Percentiles rank a stretch among this genome's conserved stretches.
These are phyloP conservation scores for Odocoileus virginianus DNA, from an alignment of 2,113 vertebrate species.

Conservation along the genomic window DNA sequence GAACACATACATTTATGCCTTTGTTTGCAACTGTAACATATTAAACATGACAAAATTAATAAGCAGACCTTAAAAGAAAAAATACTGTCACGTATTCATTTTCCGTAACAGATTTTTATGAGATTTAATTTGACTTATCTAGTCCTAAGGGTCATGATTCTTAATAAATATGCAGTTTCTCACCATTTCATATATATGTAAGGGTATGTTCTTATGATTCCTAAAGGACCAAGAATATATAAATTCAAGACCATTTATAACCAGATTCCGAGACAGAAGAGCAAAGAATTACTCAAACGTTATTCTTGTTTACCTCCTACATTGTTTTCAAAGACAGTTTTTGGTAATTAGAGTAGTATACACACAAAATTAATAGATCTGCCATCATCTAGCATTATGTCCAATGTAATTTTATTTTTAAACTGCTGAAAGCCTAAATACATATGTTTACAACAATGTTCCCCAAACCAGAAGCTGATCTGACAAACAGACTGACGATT, in stretches of 20 bases:
- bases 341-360: conserved; percentile 15
- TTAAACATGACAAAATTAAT: conserved; percentile 79
- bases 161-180: conserved; percentile 57
- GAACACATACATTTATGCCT: conserved; percentile 77
- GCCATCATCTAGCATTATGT: neutral
- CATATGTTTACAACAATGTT: neutral
- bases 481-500: neutral
- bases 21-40: conserved; percentile 81
- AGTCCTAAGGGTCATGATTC: conserved; percentile 51
- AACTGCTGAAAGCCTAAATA: neutral
- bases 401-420: neutral
- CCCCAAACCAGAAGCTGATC: neutral
- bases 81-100: neutral
- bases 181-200: conserved; percentile 25
- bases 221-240: conserved; percentile 54
- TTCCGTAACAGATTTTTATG: conserved; percentile 64
- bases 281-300: conserved; percentile 20
- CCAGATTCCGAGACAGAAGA: conserved; percentile 2
- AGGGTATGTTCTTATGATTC: conserved; percentile 32
- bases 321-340: conserved; percentile 11
- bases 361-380: neutral
- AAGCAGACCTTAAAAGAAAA: conserved; percentile 68
- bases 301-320: neutral
- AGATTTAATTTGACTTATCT: conserved; percentile 65
- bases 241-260: conserved; percentile 58